Evolutionary conservation across 2,888 invertebrate species (phyloP).

Genomic region (Belgica antarctica): DNA sequence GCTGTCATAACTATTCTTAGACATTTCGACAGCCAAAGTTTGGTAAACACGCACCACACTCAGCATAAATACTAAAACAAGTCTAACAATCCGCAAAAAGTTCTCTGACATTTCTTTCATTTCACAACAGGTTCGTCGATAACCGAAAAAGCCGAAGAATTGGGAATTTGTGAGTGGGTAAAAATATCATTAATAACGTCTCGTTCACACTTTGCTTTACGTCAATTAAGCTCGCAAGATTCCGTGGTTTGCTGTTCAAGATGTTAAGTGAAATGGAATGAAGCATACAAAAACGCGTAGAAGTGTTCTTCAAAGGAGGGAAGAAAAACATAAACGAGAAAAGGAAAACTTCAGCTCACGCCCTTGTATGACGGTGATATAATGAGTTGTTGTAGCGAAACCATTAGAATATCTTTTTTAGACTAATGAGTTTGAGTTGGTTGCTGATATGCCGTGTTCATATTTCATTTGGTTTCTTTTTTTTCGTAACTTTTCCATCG

Average conservation of each 20-base stretch:
- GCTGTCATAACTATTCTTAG: too few relatives aligned
- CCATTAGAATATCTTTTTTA: slow-evolving; percentile 32
- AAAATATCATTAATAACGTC: slow-evolving; percentile 42
- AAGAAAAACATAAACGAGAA: neutral
- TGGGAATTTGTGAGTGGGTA: slow-evolving; percentile 37
- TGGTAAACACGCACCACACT: too few relatives aligned
- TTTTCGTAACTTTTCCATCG: too few relatives aligned
- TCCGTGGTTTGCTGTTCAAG: slow-evolving; percentile 33
- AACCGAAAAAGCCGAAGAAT: neutral
- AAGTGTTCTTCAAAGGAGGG: slow-evolving; percentile 21
- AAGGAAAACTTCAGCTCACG: slow-evolving; percentile 19
- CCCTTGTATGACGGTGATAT: slow-evolving; percentile 37
- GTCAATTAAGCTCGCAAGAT: slow-evolving; percentile 28
- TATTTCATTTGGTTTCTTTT: neutral
- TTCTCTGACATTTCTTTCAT: neutral
- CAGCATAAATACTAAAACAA: too few relatives aligned
- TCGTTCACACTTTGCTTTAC: slow-evolving; percentile 41
- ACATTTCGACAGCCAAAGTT: too few relatives aligned
- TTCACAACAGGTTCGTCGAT: slow-evolving; percentile 28
- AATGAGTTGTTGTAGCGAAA: slow-evolving; percentile 33
- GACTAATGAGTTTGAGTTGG: slow-evolving; percentile 43
- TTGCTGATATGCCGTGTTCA: slow-evolving; percentile 23
- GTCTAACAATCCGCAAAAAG: neutral
- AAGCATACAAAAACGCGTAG: slow-evolving; percentile 13
- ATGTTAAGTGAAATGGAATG: slow-evolving; percentile 43